A percentile compares a stretch with the other conserved stretches of the same genome.
Evolutionary conservation across 2,888 invertebrate species (phyloP).

Genomic region (Dastarcus helophoroides): DNA sequence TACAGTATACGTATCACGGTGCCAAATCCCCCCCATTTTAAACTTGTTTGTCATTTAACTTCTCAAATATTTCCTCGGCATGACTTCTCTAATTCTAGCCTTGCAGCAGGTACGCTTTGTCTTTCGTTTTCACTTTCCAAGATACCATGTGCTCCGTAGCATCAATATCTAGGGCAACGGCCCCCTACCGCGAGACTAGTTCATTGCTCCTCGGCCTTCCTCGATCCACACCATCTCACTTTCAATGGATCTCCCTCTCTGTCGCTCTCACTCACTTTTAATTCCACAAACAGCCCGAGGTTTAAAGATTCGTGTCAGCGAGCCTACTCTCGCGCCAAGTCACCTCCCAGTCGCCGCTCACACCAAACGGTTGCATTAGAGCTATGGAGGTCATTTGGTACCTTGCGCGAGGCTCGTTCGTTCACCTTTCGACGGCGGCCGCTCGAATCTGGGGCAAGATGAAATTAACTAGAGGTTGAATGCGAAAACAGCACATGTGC

Average conservation of each 20-base stretch:
- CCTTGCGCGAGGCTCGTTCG: conserved; percentile 46
- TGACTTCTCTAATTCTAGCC: no score
- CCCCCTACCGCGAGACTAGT: conserved; percentile 43
- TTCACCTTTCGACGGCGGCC: conserved; percentile 40
- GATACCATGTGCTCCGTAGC: background rate
- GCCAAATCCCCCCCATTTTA: no score
- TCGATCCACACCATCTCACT: conserved; percentile 28
- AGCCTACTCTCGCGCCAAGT: conserved; percentile 24
- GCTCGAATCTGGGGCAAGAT: conserved; percentile 52
- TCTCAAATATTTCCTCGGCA: background rate
- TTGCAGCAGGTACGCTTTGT: conserved; percentile 13
- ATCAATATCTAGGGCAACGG: conserved; percentile 32
- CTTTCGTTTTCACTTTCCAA: conserved; percentile 28
- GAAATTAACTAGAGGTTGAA: conserved; percentile 46
- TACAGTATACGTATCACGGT: no score
- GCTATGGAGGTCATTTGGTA: conserved; percentile 34
- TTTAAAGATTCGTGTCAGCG: conserved; percentile 31
- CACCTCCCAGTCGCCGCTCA: conserved; percentile 1
- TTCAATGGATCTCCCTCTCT: conserved; percentile 19
- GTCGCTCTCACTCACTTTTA: conserved; percentile 29
- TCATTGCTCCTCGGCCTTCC: conserved; percentile 51
- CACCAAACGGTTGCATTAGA: conserved; percentile 10
- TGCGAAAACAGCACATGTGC: conserved; percentile 36
- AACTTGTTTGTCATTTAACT: no score
- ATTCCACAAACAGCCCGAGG: conserved; percentile 27